Base-by-base conservation (phyloP, 2,113 vertebrate genomes). In the Epinephelus fuscoguttatus region DNA sequence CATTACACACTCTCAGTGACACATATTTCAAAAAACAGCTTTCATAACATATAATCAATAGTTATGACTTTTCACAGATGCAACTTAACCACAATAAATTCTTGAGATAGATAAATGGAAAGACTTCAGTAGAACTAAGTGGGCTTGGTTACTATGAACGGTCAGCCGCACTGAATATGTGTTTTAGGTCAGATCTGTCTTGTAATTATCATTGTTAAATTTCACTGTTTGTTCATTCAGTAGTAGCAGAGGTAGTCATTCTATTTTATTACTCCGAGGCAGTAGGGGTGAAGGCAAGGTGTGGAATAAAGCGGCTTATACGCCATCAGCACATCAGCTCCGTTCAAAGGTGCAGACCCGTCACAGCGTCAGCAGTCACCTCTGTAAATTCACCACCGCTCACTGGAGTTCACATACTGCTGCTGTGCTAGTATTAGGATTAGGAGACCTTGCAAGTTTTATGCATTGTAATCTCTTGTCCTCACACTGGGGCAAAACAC, bases 341-440 rank as follows among this genome's bases (percentile, higher is more conserved):
- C 63, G 19, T 81, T 80, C 62, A 68, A 72, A 92, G 74, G 67
- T 81, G 70, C 68, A 82, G 66, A 63, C 47, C 78, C 86, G 86
- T 88, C 86, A 77, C 81, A 77, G 77, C 55, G 11, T 88, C 89
- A 92, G 49, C 81, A 42, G 49, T 67, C 86, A 87, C 89, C 85
- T 89, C 85, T 3, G 73, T 77, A 85, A 88, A 83, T 86, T 85
- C 69, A 83, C 73, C 75, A 53, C 33, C 17, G 49, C 49, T 82
- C 82, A 63, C 56, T 3, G 17, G 74, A 52, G 82, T 84, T 80
- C 53, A 52, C 49, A 60, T 3, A 10, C 45, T 68, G 68, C 74
- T 69, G 78, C 70, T 77, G 61, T 53, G 33, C 61, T 45, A 50
- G 69, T 53, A n/a, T 72, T 12, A 50, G 76, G 81, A 88, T 86